phyloP scores from a whole-genome alignment of 2,113 vertebrate species.

The Colistium nudipinnis region DNA sequence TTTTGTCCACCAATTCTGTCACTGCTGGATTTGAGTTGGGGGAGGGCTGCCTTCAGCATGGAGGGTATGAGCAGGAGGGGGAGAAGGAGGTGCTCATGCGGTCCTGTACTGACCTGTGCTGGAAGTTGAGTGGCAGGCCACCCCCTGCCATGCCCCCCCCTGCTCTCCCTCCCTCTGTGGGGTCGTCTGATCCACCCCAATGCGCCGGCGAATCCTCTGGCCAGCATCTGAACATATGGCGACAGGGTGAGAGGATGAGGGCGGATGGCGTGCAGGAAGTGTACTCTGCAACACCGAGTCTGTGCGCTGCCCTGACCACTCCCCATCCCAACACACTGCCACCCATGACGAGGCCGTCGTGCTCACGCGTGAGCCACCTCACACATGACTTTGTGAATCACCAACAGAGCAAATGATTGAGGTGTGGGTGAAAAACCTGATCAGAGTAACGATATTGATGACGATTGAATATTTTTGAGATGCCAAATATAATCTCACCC shows the following conservation, averaged over 20 bases:
- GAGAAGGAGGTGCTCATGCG: slow-evolving; percentile 78
- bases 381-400: slow-evolving; percentile 28
- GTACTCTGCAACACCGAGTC: slow-evolving; percentile 69
- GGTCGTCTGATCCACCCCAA: slow-evolving; percentile 82
- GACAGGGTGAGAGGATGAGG: slow-evolving; percentile 83
- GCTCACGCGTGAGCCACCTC: slow-evolving; percentile 29
- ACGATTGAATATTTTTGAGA: slow-evolving; percentile 19
- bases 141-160: slow-evolving; percentile 84
- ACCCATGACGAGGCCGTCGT: slow-evolving; percentile 53
- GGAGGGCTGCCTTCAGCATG: slow-evolving; percentile 74
- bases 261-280: slow-evolving; percentile 72
- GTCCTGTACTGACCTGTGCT: slow-evolving; percentile 86
- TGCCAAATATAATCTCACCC: slow-evolving; percentile 6
- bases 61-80: slow-evolving; percentile 77
- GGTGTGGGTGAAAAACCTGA: slow-evolving; percentile 41
- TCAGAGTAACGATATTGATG: slow-evolving; percentile 35
- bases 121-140: slow-evolving; percentile 86
- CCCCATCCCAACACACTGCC: slow-evolving; percentile 72
- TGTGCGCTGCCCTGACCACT: slow-evolving; percentile 70
- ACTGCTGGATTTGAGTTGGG: slow-evolving; percentile 76
- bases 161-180: slow-evolving; percentile 84
- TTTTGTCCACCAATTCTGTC: slow-evolving; percentile 62
- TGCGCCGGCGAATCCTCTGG: slow-evolving; percentile 83
- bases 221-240: slow-evolving; percentile 87
- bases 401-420: slow-evolving; percentile 27